Evolutionary conservation across 2,113 vertebrate species (phyloP), one percentile per base, ranked within the genome.

Genomic region (Oreocharis arfaki): DNA sequence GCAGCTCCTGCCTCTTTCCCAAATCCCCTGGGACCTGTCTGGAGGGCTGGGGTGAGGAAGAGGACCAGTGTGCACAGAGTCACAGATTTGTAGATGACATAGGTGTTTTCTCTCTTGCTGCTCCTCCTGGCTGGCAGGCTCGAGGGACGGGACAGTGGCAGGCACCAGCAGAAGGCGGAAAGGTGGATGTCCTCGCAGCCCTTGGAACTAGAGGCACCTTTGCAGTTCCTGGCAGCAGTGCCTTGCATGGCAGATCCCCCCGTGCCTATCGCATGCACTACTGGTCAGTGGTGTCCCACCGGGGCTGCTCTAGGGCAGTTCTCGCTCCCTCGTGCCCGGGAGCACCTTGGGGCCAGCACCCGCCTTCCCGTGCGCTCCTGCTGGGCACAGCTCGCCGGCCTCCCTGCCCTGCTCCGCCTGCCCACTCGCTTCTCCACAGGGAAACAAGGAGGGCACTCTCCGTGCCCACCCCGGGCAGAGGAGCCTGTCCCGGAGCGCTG

Each of bases 241-340:
- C 44, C 69, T 80, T 1, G 35, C 1, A 0, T 0, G 6, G 69
- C 9, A 14, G 64, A 13, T 28, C 57, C 47, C 27, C 32, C 27
- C 0, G 0, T 28, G 67, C 70, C 87, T 64, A 13, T 0, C 0
- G 2, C 69, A 35, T 1, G 3, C 18, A 1, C 84, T 67, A 11
- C 3, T 4, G 26, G 59, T 69, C 57, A 26, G 71, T 0, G 8
- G 15, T 37, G 71, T 79, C 64, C 64, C 57, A 24, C 20, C 1
- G 0, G 68, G 60, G 74, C 91, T 61, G 44, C 2, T 2, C 64
- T 23, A 41, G 1, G 0, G 42, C 59, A 53, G n/a, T 10, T 60
- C 63, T 64, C 19, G 3, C 42, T 77, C 23, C 60, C 27, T 26
- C 5, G 22, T 23, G 32, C 77, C 52, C 4, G 26, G 68, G 76